Evolutionary conservation across 1,140 invertebrate genomes (phyloP).

Genomic region (Oreohelix idahoensis): DNA sequence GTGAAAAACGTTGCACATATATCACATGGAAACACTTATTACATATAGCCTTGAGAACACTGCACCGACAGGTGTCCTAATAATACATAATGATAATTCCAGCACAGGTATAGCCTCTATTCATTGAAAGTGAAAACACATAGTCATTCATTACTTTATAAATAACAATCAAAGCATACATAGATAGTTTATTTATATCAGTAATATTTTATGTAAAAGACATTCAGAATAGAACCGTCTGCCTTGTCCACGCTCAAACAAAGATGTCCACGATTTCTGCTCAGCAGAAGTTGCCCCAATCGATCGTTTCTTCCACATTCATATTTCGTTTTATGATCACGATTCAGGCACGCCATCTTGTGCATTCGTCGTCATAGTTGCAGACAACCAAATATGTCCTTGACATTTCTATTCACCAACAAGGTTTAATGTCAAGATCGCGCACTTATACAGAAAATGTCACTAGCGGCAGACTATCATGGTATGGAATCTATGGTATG

Average conservation of each 20-base stretch:
- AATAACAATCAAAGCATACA: not conserved
- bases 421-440: not conserved
- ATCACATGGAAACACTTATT: too few relatives aligned
- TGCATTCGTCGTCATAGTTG: not conserved
- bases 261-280: not conserved
- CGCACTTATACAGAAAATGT: not conserved
- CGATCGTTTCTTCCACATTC: not conserved
- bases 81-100: too few relatives aligned
- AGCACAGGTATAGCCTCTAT: too few relatives aligned
- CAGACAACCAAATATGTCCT: not conserved
- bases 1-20: too few relatives aligned
- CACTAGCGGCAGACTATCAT: not conserved
- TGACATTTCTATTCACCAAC: not conserved
- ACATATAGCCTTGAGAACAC: too few relatives aligned
- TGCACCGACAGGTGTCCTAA: too few relatives aligned
- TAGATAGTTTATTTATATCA: not conserved
- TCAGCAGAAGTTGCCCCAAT: not conserved
- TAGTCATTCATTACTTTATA: not conserved
- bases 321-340: not conserved
- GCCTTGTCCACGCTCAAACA: too few relatives aligned
- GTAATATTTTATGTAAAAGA: not conserved
- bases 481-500: not conserved
- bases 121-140: not conserved
- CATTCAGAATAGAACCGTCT: not conserved
- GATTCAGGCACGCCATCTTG: not conserved